Percentiles rank a stretch among this genome's conserved stretches.
These are phyloP conservation scores for Drosophila mettleri DNA, from an alignment of 2,888 invertebrate species.

Conservation along the genomic window DNA sequence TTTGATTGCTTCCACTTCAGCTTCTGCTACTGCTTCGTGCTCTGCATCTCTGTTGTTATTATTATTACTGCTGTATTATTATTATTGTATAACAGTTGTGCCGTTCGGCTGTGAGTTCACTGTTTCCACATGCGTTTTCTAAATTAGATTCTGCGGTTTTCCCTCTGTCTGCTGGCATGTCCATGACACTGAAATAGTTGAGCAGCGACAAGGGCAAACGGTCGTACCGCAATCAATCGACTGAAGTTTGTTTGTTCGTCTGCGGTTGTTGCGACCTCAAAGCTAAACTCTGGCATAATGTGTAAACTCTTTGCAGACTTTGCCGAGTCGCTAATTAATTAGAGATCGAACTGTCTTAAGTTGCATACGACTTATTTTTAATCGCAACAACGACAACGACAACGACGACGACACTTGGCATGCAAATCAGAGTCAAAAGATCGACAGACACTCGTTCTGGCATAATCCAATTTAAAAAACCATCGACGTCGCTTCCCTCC, in stretches of 20 bases:
- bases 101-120: constrained; percentile 31
- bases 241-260: constrained; percentile 45
- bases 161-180: constrained; percentile 22
- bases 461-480: constrained; percentile 76
- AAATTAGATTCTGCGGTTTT: constrained; percentile 77
- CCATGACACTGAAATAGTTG: constrained; percentile 4
- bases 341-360: constrained; percentile 41
- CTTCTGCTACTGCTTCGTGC: constrained; percentile 12
- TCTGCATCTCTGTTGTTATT: constrained; percentile 4
- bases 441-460: constrained; percentile 36
- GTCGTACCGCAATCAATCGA: constrained; percentile 43
- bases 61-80: constrained; percentile 48
- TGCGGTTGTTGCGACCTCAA: constrained; percentile 50
- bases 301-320: constrained; percentile 15
- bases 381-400: constrained; percentile 31
- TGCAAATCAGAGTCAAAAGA: constrained; percentile 56
- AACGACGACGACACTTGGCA: constrained; percentile 47
- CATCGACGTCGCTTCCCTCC: constrained; percentile 37
- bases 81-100: constrained; percentile 50
- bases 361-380: constrained; percentile 46
- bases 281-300: background rate
- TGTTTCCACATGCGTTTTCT: constrained; percentile 60
- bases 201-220: no score
- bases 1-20: constrained; percentile 46
- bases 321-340: constrained; percentile 60